Evolutionary conservation across 1,140 invertebrate species (phyloP).

Genomic region (Sitophilus oryzae): DNA sequence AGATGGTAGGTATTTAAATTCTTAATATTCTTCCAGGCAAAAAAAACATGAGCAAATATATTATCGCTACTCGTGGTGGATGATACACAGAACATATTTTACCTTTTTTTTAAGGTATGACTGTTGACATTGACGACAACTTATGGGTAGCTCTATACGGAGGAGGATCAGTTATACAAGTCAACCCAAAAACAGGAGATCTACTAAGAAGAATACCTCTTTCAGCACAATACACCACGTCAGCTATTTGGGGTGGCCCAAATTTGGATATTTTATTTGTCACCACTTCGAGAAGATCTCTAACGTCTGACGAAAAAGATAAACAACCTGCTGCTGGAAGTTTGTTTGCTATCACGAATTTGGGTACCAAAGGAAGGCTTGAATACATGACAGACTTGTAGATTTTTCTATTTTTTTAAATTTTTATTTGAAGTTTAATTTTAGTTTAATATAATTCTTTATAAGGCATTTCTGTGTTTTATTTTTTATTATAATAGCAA

Average conservation of each 20-base stretch:
- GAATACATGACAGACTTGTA: conserved; percentile 31
- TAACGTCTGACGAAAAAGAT: conserved; percentile 50
- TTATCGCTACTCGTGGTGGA: conserved; percentile 45
- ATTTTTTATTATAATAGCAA: too few relatives aligned
- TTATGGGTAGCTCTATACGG: conserved; percentile 59
- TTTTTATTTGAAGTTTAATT: too few relatives aligned
- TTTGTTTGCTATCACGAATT: conserved; percentile 62
- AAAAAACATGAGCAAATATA: neutral
- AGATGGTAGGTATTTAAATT: conserved; percentile 12
- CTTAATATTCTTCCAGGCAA: too few relatives aligned
- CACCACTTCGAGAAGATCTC: conserved; percentile 53
- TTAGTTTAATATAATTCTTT: too few relatives aligned
- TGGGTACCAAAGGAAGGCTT: conserved; percentile 54
- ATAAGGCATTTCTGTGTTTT: too few relatives aligned
- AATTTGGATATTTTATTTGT: conserved; percentile 71
- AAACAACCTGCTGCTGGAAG: conserved; percentile 61
- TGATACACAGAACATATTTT: conserved; percentile 30
- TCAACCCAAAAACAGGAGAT: conserved; percentile 49
- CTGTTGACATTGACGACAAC: conserved; percentile 59
- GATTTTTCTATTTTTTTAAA: too few relatives aligned
- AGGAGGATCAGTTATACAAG: conserved; percentile 49
- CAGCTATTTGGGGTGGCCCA: conserved; percentile 71
- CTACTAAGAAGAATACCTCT: conserved; percentile 51
- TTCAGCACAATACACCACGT: conserved; percentile 69
- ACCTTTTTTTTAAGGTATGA: conserved; percentile 52